Percentiles rank a stretch among this genome's conserved stretches.
These are phyloP conservation scores for Anguilla anguilla DNA, from an alignment of 2,797 vertebrate genomes.

Conservation along the genomic window DNA sequence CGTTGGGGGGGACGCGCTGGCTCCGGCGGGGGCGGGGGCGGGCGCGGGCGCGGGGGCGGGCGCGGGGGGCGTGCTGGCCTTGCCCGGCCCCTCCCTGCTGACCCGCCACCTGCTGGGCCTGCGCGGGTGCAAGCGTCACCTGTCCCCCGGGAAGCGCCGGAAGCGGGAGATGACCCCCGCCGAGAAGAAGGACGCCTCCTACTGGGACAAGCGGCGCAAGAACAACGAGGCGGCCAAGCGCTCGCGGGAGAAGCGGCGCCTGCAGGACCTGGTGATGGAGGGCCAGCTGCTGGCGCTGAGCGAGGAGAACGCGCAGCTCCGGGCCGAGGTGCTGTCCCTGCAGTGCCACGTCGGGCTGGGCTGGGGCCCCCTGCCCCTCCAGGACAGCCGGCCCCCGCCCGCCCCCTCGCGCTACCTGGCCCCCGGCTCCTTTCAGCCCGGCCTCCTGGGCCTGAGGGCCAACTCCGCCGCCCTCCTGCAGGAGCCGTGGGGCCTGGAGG, in stretches of 20 bases:
- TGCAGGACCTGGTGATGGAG: constrained; percentile 68
- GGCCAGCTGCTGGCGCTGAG: constrained; percentile 66
- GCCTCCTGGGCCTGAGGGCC: neutral
- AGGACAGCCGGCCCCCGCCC: neutral
- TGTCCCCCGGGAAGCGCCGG: constrained; percentile 49
- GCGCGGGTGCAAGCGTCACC: constrained; percentile 36
- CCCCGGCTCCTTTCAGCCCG: constrained; percentile 39
- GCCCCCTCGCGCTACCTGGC: constrained; percentile 24
- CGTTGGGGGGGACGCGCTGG: constrained; percentile 15
- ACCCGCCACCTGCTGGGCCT: constrained; percentile 50
- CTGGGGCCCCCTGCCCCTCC: constrained; percentile 24
- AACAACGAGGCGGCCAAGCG: constrained; percentile 89
- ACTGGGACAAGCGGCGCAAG: constrained; percentile 87
- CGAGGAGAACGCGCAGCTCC: constrained; percentile 67
- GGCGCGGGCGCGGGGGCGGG: no score
- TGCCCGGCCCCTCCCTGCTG: constrained; percentile 40
- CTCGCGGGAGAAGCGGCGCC: constrained; percentile 79
- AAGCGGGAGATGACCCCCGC: constrained; percentile 68
- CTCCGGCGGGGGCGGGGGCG: neutral
- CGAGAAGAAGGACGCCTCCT: constrained; percentile 79
- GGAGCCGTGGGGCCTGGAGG: constrained; percentile 1
- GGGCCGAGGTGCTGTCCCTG: constrained; percentile 60
- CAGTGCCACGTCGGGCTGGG: constrained; percentile 50
- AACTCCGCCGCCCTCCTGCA: neutral
- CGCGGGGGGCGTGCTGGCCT: constrained; percentile 1